Base-by-base conservation (phyloP, 2,888 invertebrate species). In the Metalampra italica region DNA sequence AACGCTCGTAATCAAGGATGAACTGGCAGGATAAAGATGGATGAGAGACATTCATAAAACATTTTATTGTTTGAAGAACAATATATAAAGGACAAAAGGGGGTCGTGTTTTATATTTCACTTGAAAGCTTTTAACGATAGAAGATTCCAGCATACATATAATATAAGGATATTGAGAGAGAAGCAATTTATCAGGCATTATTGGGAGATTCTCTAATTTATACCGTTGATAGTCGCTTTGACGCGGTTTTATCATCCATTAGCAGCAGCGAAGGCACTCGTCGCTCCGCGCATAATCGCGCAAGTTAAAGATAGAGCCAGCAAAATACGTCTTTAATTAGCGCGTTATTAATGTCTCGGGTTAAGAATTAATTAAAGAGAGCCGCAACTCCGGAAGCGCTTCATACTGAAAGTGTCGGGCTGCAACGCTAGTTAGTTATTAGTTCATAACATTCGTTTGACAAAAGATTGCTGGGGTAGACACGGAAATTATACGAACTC, bases 171-270 rank as follows among this genome's bases (percentile, higher is more conserved):
- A 62, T 62, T 59, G 57, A 63, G 62, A 57, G 65, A 59, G 56
- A 62, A 64, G 67, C 68, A 72, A 78, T 79, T 78, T 71, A 77
- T 78, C 68, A 75, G 69, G 67, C 63, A 73, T 75, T 78, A 75
- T 64, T 63, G 68, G 67, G 68, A 69, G 68, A 68, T 69, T 66
- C 61, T 63, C 69, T 75, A 79, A 78, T 78, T 76, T 75, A 75
- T 78, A 72, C 73, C 59, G 70, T 67, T 75, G 72, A 72, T 70
- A 72, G 69, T 58, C 64, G 63, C 70, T 68, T 71, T 71, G 75
- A 71, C 71, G 76, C 76, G 75, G 74, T 78, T 78, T 76, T 75
- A 78, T 75, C 72, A 71, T 74, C 72, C 76, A 75, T 78, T 78
- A 76, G 67, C 62, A 45, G 29, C 38, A 34, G 34, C 15, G 9